Percentiles rank a stretch among this genome's conserved stretches.
Conservation (phyloP, 2,888 invertebrate genomes). For the Rutpela maculata region DNA sequence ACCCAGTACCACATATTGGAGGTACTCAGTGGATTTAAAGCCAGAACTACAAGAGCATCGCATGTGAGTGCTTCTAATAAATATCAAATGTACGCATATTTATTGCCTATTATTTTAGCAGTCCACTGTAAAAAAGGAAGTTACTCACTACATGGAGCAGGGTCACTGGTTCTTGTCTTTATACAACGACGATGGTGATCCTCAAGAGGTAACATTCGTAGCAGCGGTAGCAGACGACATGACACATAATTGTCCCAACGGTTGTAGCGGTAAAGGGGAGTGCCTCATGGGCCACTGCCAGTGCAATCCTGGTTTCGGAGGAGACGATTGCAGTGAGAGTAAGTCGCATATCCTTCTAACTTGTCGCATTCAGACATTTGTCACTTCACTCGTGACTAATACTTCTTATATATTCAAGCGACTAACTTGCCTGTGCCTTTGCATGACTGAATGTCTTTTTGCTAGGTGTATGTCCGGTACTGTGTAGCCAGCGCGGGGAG, state of each 20-base stretch:
- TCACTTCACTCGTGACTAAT: slow-evolving; percentile 18
- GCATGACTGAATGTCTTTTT: slow-evolving; percentile 59
- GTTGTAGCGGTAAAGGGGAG: slow-evolving; percentile 97
- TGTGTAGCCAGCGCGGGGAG: slow-evolving; percentile 97
- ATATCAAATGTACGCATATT: slow-evolving; percentile 5
- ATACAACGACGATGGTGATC: slow-evolving; percentile 96
- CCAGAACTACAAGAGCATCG: slow-evolving; percentile 87
- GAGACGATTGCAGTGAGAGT: slow-evolving; percentile 98
- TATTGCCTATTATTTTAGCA: slow-evolving; percentile 67
- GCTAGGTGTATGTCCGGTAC: slow-evolving; percentile 93
- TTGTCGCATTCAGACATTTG: background rate
- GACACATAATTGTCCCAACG: slow-evolving; percentile 96
- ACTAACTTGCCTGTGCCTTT: slow-evolving; percentile 49
- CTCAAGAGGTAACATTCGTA: slow-evolving; percentile 90
- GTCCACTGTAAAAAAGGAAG: slow-evolving; percentile 92
- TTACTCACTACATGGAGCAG: slow-evolving; percentile 95
- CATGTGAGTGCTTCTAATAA: slow-evolving; percentile 81
- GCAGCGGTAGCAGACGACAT: slow-evolving; percentile 92
- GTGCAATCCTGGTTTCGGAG: slow-evolving; percentile 97
- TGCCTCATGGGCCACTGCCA: slow-evolving; percentile 96
- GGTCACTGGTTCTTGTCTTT: slow-evolving; percentile 97
- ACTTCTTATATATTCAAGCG: slow-evolving; percentile 28
- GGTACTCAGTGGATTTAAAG: slow-evolving; percentile 92
- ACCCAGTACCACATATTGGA: slow-evolving; percentile 98
- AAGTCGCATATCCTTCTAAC: slow-evolving; percentile 72